Conservation (phyloP, 2,888 invertebrate genomes). For the Proisotoma minuta region DNA sequence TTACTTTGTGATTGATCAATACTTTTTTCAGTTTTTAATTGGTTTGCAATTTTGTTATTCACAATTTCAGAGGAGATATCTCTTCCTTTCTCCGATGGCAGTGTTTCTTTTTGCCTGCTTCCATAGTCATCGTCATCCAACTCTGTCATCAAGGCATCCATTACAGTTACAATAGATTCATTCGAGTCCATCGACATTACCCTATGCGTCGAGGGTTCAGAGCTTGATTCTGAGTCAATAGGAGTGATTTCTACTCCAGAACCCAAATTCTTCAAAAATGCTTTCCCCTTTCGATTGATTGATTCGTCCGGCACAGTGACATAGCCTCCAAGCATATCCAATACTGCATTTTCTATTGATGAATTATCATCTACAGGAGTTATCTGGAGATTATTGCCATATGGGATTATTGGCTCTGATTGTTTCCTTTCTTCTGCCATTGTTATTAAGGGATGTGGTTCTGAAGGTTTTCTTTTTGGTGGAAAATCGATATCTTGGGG, state of each 20-base stretch:
- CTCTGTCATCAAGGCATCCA: background rate
- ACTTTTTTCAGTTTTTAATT: background rate
- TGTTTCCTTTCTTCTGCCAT: slow-evolving; percentile 2
- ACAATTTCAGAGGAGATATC: too few species aligned
- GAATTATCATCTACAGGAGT: slow-evolving; percentile 8
- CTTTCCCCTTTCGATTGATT: background rate
- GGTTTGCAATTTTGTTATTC: too few species aligned
- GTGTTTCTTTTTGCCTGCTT: background rate
- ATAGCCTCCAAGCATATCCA: background rate
- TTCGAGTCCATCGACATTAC: slow-evolving; percentile 13
- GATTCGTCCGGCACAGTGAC: slow-evolving; percentile 3
- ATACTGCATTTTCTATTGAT: background rate
- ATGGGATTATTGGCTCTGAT: background rate
- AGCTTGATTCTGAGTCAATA: background rate
- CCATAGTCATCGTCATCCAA: background rate
- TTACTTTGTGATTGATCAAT: slow-evolving; percentile 7
- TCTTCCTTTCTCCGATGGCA: too few species aligned
- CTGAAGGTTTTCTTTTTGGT: too few species aligned
- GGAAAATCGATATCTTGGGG: too few species aligned
- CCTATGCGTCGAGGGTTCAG: background rate
- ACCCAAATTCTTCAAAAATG: slow-evolving; percentile 1
- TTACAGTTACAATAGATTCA: slow-evolving; percentile 7
- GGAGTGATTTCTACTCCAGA: slow-evolving; percentile 10
- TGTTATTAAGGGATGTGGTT: background rate
- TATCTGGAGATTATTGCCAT: background rate